Evolutionary conservation across 1,140 invertebrate genomes (phyloP).

Genomic region (Coptotermes formosanus): DNA sequence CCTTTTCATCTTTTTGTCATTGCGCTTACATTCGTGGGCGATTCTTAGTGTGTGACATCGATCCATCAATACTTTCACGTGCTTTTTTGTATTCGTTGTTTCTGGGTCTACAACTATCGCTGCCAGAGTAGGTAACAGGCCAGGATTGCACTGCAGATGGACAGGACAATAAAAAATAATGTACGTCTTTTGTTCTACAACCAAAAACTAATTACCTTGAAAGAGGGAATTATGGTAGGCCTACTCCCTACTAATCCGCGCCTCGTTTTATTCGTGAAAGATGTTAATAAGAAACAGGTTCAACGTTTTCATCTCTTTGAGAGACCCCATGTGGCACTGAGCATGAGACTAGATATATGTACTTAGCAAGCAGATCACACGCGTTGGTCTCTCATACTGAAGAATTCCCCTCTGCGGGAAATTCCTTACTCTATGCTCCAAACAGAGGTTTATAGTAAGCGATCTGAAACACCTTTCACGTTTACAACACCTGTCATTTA

Average conservation of each 20-base stretch:
- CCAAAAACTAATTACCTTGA: neutral
- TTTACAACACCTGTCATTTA: too few species aligned
- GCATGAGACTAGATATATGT: neutral
- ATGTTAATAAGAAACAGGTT: neutral
- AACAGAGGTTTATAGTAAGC: too few species aligned
- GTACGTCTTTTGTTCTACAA: neutral
- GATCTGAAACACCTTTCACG: too few species aligned
- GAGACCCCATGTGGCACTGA: slow-evolving; percentile 1
- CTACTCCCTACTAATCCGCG: neutral
- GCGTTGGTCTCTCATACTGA: neutral
- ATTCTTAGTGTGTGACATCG: too few species aligned
- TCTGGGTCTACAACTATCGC: too few species aligned
- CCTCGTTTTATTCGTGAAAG: slow-evolving; percentile 1
- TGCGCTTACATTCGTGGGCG: too few species aligned
- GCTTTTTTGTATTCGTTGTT: too few species aligned
- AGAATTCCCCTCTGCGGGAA: neutral
- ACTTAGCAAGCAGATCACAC: slow-evolving; percentile 18
- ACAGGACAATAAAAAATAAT: neutral
- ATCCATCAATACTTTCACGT: too few species aligned
- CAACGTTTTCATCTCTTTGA: neutral
- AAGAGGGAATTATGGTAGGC: neutral
- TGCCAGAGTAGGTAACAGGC: too few species aligned
- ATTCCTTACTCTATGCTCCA: neutral
- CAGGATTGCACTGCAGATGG: neutral
- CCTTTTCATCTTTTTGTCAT: too few species aligned